Conservation (phyloP, 2,797 vertebrate species). For the Xerus rutilus region DNA sequence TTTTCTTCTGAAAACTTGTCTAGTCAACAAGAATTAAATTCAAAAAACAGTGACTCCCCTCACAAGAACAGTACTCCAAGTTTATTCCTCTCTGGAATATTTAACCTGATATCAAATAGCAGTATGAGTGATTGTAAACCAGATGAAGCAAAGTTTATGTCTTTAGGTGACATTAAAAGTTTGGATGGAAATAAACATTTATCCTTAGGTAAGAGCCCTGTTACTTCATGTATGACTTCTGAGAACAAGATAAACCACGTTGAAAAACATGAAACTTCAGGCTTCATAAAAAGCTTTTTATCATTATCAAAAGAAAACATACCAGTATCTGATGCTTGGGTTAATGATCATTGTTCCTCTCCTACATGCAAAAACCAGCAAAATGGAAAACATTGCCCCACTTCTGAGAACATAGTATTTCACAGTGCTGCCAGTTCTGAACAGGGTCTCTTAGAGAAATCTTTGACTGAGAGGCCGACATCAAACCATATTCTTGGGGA, state of each 20-base stretch:
- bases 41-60: conserved; percentile 78
- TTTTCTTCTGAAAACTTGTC: conserved; percentile 88
- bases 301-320: conserved; percentile 83
- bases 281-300: conserved; percentile 82
- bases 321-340: conserved; percentile 78
- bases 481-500: conserved; percentile 55
- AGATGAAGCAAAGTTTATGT: conserved; percentile 76
- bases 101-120: conserved; percentile 88
- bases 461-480: conserved; percentile 32
- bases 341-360: conserved; percentile 59
- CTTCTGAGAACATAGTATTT: not conserved
- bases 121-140: conserved; percentile 84
- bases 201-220: not conserved
- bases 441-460: conserved; percentile 80
- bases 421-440: conserved; percentile 61
- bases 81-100: conserved; percentile 91
- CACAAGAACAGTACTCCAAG: conserved; percentile 84
- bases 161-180: conserved; percentile 80
- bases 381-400: not conserved
- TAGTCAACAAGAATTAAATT: conserved; percentile 78
- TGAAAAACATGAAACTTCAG: conserved; percentile 84
- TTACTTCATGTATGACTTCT: conserved; percentile 55
- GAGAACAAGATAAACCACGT: conserved; percentile 67
- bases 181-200: conserved; percentile 81
- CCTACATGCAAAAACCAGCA: conserved; percentile 34